Conservation (phyloP, 2,797 vertebrate genomes). For the Tokudaia muenninki region DNA sequence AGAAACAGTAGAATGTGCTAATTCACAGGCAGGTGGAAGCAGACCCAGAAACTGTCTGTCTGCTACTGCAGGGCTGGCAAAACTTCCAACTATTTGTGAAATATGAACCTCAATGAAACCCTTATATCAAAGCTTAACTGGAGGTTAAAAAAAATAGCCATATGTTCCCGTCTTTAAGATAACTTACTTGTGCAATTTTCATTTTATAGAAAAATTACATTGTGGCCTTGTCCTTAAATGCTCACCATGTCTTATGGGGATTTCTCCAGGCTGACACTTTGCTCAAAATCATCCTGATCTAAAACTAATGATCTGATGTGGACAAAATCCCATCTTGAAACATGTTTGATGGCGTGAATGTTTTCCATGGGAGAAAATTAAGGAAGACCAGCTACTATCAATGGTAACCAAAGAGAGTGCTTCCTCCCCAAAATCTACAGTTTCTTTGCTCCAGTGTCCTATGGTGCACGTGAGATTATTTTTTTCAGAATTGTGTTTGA, state of each 20-base stretch:
- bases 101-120: slow-evolving; percentile 1
- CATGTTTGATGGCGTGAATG: neutral
- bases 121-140: neutral
- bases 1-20: slow-evolving; percentile 66
- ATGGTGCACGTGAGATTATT: neutral
- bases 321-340: slow-evolving; percentile 18
- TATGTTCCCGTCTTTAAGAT: neutral
- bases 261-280: neutral
- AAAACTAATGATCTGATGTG: slow-evolving; percentile 8
- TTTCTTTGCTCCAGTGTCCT: neutral
- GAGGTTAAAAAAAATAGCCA: neutral
- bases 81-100: slow-evolving; percentile 67
- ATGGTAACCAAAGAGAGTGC: neutral
- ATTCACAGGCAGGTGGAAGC: slow-evolving; percentile 39
- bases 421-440: neutral
- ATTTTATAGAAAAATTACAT: slow-evolving; percentile 16
- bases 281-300: neutral
- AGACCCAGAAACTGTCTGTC: slow-evolving; percentile 8
- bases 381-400: neutral
- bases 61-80: neutral
- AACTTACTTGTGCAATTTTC: neutral
- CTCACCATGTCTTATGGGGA: neutral
- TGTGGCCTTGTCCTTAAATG: neutral
- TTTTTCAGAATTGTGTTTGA: neutral
- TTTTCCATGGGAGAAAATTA: slow-evolving; percentile 60